Evolutionary conservation across 2,113 vertebrate species (phyloP), one percentile per base, ranked within the genome.

Genomic region (Morphnarchus princeps): DNA sequence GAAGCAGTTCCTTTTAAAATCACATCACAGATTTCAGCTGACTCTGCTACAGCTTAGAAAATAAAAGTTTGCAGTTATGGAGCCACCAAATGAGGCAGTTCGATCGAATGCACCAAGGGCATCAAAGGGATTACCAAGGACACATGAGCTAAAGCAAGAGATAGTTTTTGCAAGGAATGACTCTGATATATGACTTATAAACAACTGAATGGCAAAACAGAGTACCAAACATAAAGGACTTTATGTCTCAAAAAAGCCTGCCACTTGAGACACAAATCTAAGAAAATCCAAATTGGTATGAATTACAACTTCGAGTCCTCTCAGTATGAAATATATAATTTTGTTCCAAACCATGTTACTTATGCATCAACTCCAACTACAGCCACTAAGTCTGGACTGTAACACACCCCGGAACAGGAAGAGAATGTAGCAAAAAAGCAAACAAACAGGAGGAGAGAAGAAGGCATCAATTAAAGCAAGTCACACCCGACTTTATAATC

Each of bases 51-150:
- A 94, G n/a, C 84, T 67, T 45, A 70, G 79, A 92, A 93, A 93
- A 87, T 24, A 94, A 47, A 95, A 94, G 82, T 97, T 89, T 85
- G 95, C 92, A 91, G 86, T 66, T 93, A 87, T 32, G 49, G 43
- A 95, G 71, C 59, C 87, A 89, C 52, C 78, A 89, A 85, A 93
- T 6, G 87, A 96, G 49, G 50, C 82, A 59, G 58, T 81, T 96
- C 88, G 74, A 96, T 95, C 45, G 9, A n/a, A 67, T 55, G 72
- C 82, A 59, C 19, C 93, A 96, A 93, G 89, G 91, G 29, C 83
- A 86, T 52, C 76, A 49, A 47, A 85, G 36, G 25, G 11, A 63
- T 11, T 14, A 77, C 29, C 79, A 95, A 96, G 81, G 87, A 87
- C 95, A 97, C 49, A 36, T 0, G 0, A 89, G 57, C 70, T 85